Evolutionary conservation across 2,113 vertebrate species (phyloP).

Genomic region (Paramormyrops kingsleyae): DNA sequence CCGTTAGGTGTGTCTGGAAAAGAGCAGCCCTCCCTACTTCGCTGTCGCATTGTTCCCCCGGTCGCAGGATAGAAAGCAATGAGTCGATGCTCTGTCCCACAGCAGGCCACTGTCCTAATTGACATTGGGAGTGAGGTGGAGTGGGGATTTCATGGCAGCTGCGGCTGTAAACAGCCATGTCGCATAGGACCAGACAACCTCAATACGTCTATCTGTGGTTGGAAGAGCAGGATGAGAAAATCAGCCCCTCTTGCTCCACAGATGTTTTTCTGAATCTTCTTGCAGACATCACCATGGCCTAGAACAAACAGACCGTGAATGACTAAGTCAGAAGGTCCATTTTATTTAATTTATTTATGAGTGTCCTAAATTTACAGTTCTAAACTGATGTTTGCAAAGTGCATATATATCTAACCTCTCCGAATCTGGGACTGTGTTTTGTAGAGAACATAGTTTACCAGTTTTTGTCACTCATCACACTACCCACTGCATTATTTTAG

Average conservation of each 20-base stretch:
- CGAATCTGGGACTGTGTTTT: neutral
- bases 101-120: neutral
- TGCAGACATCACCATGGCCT: neutral
- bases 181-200: neutral
- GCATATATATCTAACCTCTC: neutral
- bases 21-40: neutral
- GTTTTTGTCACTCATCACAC: neutral
- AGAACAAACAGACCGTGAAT: neutral
- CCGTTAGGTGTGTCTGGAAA: neutral
- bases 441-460: neutral
- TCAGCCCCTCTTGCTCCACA: neutral
- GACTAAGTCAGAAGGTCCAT: neutral
- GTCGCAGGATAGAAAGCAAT: constrained; percentile 10
- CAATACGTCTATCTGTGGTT: neutral
- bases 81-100: constrained; percentile 35
- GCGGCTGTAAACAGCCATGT: neutral
- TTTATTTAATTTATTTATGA: neutral
- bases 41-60: constrained; percentile 36
- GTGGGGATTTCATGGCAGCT: neutral
- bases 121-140: neutral
- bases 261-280: neutral
- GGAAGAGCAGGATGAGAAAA: neutral
- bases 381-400: neutral
- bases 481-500: neutral
- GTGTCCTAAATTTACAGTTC: neutral